A percentile compares a stretch with the other conserved stretches of the same genome.
phyloP scores from a whole-genome alignment of 2,888 invertebrate species.

The Eupithecia pulchellata region DNA sequence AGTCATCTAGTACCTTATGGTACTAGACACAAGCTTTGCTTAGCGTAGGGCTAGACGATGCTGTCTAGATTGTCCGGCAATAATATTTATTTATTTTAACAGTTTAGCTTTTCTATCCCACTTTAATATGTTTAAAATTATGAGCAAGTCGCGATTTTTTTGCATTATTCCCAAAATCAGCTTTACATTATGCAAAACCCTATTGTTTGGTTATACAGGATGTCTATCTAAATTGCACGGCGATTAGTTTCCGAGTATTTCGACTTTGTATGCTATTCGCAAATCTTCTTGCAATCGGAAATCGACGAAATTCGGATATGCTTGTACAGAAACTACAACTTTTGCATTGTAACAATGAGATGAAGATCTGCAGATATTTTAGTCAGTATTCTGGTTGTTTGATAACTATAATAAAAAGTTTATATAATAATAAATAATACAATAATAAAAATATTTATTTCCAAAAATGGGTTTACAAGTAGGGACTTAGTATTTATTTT shows the following conservation, averaged over 20 bases:
- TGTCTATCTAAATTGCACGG: conserved; percentile 75
- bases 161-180: conserved; percentile 22
- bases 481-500: no score
- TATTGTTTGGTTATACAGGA: conserved; percentile 64
- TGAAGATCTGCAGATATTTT: no score
- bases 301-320: conserved; percentile 47
- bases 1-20: no score
- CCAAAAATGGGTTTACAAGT: no score
- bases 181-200: conserved; percentile 38
- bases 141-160: conserved; percentile 3
- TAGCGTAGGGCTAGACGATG: no score
- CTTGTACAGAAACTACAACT: background rate
- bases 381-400: no score
- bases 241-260: conserved; percentile 78
- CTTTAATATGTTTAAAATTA: background rate
- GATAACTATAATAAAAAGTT: no score
- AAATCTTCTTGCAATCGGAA: conserved; percentile 24
- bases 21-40: no score
- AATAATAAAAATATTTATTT: no score
- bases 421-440: no score
- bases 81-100: no score
- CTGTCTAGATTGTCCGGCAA: no score
- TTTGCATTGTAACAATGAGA: background rate
- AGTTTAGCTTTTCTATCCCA: background rate
- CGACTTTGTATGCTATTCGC: conserved; percentile 56